phyloP scores from a whole-genome alignment of 2,113 vertebrate species.

The Paedocypris sp. region DNA sequence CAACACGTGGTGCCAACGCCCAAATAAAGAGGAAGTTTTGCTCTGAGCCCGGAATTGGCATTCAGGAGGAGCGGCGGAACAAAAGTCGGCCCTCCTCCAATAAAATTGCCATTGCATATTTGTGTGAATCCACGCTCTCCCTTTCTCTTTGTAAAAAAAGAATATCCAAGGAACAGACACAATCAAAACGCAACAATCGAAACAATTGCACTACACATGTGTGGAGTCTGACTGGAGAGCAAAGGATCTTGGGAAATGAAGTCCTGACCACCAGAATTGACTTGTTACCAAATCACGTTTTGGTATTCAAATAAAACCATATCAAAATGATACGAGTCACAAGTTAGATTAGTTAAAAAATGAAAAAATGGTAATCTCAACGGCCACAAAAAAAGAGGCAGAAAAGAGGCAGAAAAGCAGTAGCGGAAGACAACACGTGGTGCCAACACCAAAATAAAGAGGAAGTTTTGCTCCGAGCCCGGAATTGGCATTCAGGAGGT shows the following conservation, averaged over 20 bases:
- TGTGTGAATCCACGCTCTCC: slow-evolving; percentile 41
- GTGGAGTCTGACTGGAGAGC: too few relatives aligned
- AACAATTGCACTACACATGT: too few relatives aligned
- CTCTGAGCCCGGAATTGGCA: slow-evolving; percentile 43
- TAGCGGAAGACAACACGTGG: too few relatives aligned
- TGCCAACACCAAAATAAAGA: slow-evolving; percentile 24
- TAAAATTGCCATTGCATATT: slow-evolving; percentile 52
- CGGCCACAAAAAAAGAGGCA: slow-evolving; percentile 43
- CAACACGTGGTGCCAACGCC: slow-evolving; percentile 27
- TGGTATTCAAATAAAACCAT: too few relatives aligned
- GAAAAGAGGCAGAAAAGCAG: slow-evolving; percentile 14
- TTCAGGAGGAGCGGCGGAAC: slow-evolving; percentile 34
- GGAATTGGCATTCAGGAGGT: slow-evolving; percentile 45
- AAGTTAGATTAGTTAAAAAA: too few relatives aligned
- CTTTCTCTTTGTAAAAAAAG: background rate
- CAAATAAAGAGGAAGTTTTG: slow-evolving; percentile 14
- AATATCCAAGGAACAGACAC: too few relatives aligned
- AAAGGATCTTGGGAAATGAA: too few relatives aligned
- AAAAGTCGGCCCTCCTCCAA: slow-evolving; percentile 45
- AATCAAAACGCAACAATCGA: too few relatives aligned
- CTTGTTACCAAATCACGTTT: too few relatives aligned
- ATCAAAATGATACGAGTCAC: too few relatives aligned
- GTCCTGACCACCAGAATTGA: too few relatives aligned
- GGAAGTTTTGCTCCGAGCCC: slow-evolving; percentile 27
- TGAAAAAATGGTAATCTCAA: too few relatives aligned